Conservation (phyloP, 1,140 invertebrate genomes). For the Drosophila pallidifrons region DNA sequence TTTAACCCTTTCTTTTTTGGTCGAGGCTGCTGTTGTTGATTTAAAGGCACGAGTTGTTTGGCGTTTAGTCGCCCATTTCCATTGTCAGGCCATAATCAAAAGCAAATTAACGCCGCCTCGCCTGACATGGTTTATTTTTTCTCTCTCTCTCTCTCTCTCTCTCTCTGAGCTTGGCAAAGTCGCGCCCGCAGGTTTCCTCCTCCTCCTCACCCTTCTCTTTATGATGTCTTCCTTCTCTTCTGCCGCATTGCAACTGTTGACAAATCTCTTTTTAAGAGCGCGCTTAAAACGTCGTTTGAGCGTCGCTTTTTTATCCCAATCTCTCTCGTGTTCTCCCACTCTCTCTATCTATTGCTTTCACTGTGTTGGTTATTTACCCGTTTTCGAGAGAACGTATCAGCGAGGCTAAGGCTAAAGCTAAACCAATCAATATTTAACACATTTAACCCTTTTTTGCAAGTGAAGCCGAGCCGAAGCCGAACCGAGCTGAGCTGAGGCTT, state of each 20-base stretch:
- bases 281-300: slow-evolving; percentile 81
- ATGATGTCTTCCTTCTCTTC: not conserved
- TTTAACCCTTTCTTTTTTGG: slow-evolving; percentile 1
- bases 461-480: slow-evolving; percentile 46
- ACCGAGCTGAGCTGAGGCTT: slow-evolving; percentile 64
- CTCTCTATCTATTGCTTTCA: slow-evolving; percentile 1
- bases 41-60: slow-evolving; percentile 22
- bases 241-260: slow-evolving; percentile 80
- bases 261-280: slow-evolving; percentile 83
- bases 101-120: slow-evolving; percentile 68
- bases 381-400: slow-evolving; percentile 27
- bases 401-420: slow-evolving; percentile 43
- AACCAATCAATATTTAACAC: slow-evolving; percentile 81
- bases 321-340: slow-evolving; percentile 28
- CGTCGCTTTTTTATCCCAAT: slow-evolving; percentile 17
- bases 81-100: slow-evolving; percentile 77
- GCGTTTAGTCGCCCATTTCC: slow-evolving; percentile 52
- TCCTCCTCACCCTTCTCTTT: not conserved
- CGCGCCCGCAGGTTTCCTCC: slow-evolving; percentile 41
- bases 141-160: not conserved
- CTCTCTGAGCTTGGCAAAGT: slow-evolving; percentile 2
- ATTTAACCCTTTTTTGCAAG: slow-evolving; percentile 68
- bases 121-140: slow-evolving; percentile 50
- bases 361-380: slow-evolving; percentile 26
- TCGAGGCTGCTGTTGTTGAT: slow-evolving; percentile 4